A percentile compares a stretch with the other conserved stretches of the same genome.
These are phyloP conservation scores for Bolinopsis microptera DNA, from an alignment of 37 sponge, comb jelly and placozoan species.

Conservation along the genomic window DNA sequence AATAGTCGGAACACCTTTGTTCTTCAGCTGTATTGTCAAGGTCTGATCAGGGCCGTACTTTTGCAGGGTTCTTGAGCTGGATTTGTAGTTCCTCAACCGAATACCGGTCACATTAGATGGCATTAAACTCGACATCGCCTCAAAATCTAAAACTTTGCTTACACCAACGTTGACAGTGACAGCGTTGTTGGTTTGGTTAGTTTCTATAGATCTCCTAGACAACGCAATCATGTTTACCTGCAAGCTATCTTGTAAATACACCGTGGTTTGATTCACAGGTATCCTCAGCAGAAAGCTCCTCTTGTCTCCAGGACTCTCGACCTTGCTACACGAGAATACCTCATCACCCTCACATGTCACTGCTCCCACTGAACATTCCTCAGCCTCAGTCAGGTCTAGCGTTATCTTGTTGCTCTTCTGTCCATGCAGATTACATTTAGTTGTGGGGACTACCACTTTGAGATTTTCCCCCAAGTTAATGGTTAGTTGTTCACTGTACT, in stretches of 20 bases:
- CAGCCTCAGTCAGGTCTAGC: background rate
- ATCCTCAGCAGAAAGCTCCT: background rate
- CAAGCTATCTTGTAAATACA: background rate
- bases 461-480: background rate
- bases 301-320: background rate
- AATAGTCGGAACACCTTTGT: background rate
- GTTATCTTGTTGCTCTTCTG: background rate
- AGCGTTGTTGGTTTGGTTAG: background rate
- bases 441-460: background rate
- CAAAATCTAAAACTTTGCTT: background rate
- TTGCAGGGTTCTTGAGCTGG: background rate
- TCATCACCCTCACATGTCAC: background rate
- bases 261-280: background rate
- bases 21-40: background rate
- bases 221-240: background rate
- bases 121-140: background rate
- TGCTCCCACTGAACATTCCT: background rate
- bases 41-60: conserved; percentile 16
- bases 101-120: background rate
- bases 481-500: background rate
- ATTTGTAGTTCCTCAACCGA: conserved; percentile 1
- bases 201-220: background rate
- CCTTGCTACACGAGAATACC: background rate
- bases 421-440: background rate
- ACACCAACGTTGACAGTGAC: background rate